These are phyloP conservation scores for Drosophila fungiperda DNA, from an alignment of 2,888 invertebrate species.

Conservation along the genomic window DNA sequence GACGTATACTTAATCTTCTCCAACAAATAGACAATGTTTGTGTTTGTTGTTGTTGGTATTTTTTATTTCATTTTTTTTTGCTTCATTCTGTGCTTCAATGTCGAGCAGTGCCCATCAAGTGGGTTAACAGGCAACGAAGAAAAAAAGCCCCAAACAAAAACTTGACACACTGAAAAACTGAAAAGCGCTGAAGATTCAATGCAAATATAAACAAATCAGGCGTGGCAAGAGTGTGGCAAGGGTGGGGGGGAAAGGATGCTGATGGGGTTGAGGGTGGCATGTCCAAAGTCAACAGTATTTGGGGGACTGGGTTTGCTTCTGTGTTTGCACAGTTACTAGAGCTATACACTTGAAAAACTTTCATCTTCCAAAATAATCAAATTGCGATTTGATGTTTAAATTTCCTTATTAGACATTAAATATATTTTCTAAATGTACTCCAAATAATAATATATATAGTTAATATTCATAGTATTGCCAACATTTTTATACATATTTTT, in stretches of 20 bases:
- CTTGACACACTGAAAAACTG: slow-evolving; percentile 66
- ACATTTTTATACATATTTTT: background rate
- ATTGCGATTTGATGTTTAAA: background rate
- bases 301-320: background rate
- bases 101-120: slow-evolving; percentile 64
- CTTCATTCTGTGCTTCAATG: slow-evolving; percentile 44
- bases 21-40: slow-evolving; percentile 16
- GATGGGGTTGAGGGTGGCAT: background rate
- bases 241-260: background rate
- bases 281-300: slow-evolving; percentile 10
- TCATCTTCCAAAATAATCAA: background rate
- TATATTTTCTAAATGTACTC: too few relatives aligned
- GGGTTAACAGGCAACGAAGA: slow-evolving; percentile 61
- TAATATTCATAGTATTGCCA: background rate
- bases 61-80: background rate
- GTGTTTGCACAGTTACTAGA: background rate
- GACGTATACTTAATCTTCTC: slow-evolving; percentile 76
- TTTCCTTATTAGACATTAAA: background rate
- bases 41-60: background rate
- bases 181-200: slow-evolving; percentile 70
- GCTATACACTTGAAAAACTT: background rate
- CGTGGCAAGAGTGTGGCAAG: background rate
- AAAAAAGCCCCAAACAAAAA: slow-evolving; percentile 30
- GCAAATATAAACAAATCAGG: slow-evolving; percentile 77
- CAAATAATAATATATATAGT: background rate